Conservation (phyloP, 2,888 invertebrate genomes). For the Standfussiana lucernea region DNA sequence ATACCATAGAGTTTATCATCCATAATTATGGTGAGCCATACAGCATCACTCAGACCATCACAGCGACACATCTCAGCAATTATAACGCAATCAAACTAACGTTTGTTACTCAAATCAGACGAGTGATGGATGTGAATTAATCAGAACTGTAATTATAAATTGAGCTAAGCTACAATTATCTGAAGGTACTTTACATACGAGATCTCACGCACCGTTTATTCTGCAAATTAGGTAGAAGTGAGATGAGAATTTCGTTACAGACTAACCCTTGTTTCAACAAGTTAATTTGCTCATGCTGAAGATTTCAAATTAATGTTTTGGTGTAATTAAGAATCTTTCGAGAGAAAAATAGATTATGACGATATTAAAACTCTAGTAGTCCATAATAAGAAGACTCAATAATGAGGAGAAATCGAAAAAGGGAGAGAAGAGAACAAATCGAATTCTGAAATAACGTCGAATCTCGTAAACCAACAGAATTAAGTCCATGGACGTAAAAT, state of each 20-base stretch:
- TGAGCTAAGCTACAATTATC: slow-evolving; percentile 70
- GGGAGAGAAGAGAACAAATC: neutral
- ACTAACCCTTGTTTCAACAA: slow-evolving; percentile 7
- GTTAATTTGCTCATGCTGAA: slow-evolving; percentile 17
- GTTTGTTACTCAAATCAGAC: slow-evolving; percentile 67
- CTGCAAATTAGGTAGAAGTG: slow-evolving; percentile 33
- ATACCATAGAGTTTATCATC: slow-evolving; percentile 36
- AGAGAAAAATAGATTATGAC: neutral
- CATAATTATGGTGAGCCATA: slow-evolving; percentile 53
- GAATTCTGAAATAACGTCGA: neutral
- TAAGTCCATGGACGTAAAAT: neutral
- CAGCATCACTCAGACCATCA: slow-evolving; percentile 70
- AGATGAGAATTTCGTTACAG: slow-evolving; percentile 9
- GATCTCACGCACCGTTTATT: slow-evolving; percentile 43
- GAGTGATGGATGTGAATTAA: slow-evolving; percentile 81
- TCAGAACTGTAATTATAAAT: slow-evolving; percentile 80
- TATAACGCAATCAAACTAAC: slow-evolving; percentile 86
- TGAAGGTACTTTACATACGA: slow-evolving; percentile 45
- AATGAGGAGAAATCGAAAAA: neutral
- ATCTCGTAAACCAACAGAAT: neutral
- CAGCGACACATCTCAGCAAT: slow-evolving; percentile 80
- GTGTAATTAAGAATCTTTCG: neutral
- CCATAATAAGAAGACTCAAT: neutral
- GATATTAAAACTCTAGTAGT: neutral
- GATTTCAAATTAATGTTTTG: neutral